Base-by-base conservation (phyloP, 2,888 invertebrate genomes). In the Peribatodes rhomboidaria region DNA sequence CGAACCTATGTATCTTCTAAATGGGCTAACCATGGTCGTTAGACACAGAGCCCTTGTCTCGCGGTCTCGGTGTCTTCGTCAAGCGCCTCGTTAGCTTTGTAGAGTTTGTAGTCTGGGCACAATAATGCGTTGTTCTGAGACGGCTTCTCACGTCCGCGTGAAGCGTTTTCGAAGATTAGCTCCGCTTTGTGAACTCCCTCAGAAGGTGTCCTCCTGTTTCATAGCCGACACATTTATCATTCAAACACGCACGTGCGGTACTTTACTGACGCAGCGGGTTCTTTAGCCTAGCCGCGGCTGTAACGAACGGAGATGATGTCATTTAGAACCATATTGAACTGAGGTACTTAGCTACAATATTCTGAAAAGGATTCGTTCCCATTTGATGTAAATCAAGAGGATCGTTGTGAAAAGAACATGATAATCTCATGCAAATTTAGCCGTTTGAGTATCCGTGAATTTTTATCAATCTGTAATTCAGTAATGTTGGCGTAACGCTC, bases 141-240 rank as follows among this genome's bases (percentile, higher is more conserved):
- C 31, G 61, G 16, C 41, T 56, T 41, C 56, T 81, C 85, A 85
- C 83, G 80, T 85, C 76, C 76, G 77, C 77, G 72, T 82, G 82
- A 84, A 83, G 81, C 77, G 80, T 80, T 81, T 72, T 71, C 79
- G 75, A 69, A 83, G 83, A 84, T 83, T 84, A 84, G 79, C 69
- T 69, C 65, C 81, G 78, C 80, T 82, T 78, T 80, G 75, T 79
- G 52, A 55, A 73, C 74, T 70, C 70, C 78, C 76, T 79, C 78
- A 71, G 78, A 79, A 80, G 76, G 75, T 75, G 75, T 79, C 80
- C 73, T 76, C 76, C 77, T 79, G 71, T 75, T 81, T 80, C 84
- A 83, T 84, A 82, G 81, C 65, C 42, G 61, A 75, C 77, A 73
- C 74, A 69, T 79, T 82, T 84, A 80, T 81, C 78, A 80, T 82